Conservation (phyloP, 92 coral and sea anemone genomes). For the Anthopleura xanthogrammica region DNA sequence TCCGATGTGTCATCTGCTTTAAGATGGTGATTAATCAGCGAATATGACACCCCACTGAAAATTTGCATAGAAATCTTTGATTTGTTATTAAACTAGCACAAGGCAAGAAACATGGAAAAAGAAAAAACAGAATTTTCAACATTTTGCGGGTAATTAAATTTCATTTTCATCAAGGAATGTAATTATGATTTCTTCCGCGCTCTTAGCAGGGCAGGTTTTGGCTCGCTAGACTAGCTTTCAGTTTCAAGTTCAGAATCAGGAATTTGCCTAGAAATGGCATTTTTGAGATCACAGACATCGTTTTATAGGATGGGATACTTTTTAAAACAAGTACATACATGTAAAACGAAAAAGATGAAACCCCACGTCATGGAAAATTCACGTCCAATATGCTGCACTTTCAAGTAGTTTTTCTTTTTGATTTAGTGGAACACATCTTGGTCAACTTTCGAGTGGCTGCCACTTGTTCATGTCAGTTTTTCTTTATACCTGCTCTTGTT, state of each 20-base stretch:
- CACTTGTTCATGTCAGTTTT: slow-evolving; percentile 23
- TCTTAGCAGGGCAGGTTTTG: too few species aligned
- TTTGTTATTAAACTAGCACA: slow-evolving; percentile 17
- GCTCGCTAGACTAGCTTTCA: too few species aligned
- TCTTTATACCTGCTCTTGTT: slow-evolving; percentile 19
- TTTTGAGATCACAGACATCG: background rate
- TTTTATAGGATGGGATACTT: background rate
- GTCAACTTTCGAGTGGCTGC: slow-evolving; percentile 7
- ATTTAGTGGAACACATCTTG: slow-evolving; percentile 14
- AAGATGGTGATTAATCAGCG: slow-evolving; percentile 77
- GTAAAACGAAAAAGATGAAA: background rate
- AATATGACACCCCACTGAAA: slow-evolving; percentile 56
- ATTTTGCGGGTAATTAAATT: background rate
- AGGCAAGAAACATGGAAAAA: slow-evolving; percentile 2
- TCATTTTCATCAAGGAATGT: background rate
- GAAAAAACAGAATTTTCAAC: background rate
- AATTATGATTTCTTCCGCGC: too few species aligned
- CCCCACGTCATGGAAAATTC: background rate
- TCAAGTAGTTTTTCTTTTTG: slow-evolving; percentile 1
- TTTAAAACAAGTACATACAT: background rate
- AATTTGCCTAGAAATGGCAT: background rate
- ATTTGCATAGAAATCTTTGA: slow-evolving; percentile 64
- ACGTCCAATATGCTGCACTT: background rate
- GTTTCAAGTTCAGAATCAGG: background rate
- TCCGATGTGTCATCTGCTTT: slow-evolving; percentile 81